Evolutionary conservation across 2,888 invertebrate species (phyloP), one percentile per base, ranked within the genome.

Genomic region (Aspidapion aeneum): DNA sequence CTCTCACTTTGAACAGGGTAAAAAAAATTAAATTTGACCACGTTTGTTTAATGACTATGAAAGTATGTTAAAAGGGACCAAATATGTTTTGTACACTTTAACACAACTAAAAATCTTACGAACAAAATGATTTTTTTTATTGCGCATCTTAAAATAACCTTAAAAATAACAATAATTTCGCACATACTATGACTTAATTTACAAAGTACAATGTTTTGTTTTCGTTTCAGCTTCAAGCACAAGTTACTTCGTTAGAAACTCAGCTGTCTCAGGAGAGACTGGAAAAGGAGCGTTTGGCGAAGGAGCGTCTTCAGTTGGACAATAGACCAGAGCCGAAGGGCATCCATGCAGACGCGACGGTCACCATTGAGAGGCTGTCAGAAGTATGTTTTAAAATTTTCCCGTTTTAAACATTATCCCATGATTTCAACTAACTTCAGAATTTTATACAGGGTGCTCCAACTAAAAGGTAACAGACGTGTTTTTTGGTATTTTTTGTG

Each of bases 141-240:
- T n/a, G n/a, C n/a, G n/a, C n/a, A n/a, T n/a, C n/a, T n/a, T n/a
- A n/a, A n/a, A n/a, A n/a, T n/a, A n/a, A n/a, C n/a, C n/a, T n/a
- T n/a, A n/a, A n/a, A n/a, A n/a, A n/a, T n/a, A n/a, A n/a, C n/a
- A n/a, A n/a, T n/a, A n/a, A n/a, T n/a, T n/a, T n/a, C n/a, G n/a
- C n/a, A n/a, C n/a, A n/a, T n/a, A n/a, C n/a, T n/a, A n/a, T n/a
- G n/a, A n/a, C n/a, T n/a, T n/a, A n/a, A 80, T 86, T 68, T 82
- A 83, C 79, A 86, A 88, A 87, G 87, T 88, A 87, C 54, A 64
- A 58, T 58, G 21, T 1, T 17, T 7, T 66, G 18, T 19, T 19
- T 55, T 55, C 16, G 74, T 64, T 66, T 7, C 63, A 72, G 72
- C 63, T 72, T 58, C 68, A 75, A 65, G 61, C 67, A 22, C 73